Base-by-base conservation (phyloP, 2,888 invertebrate genomes). In the Rhopalosiphum nymphaeae region DNA sequence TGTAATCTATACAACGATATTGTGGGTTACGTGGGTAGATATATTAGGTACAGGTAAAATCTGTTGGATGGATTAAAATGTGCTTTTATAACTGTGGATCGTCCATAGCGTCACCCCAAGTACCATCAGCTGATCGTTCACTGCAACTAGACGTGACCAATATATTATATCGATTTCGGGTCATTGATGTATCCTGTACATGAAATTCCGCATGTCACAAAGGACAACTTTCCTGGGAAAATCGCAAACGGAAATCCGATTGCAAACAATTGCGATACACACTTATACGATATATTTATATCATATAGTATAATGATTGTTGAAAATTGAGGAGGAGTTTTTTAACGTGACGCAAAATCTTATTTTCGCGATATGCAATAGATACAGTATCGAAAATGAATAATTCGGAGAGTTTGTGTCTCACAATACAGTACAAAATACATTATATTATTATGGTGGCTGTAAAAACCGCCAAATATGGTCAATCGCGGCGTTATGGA, bases 391-490 rank as follows among this genome's bases (percentile, higher is more conserved):
- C 16, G 53, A 53, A 16, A 53, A 53, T 53, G 53, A 21, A 53
- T 53, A 53, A 16, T 21, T 16, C 67, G n/a, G n/a, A 16, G 67
- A 78, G 21, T 21, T 78, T 78, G 21, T 36, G 36, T 21, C 29
- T 21, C 29, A 10, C 61, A 11, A 78, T n/a, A 36, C 78, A 36
- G 21, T 36, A 78, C 9, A 4, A n/a, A 61, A 13, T 11, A 16
- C 36, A 36, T 78, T 36, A 78, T 78, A 67, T 67, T 61, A n/a
- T 67, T 67, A 16, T 36, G 36, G 21, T 9, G 36, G 36, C 78
- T 36, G 36, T 21, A 36, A 92, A 92, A 88, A 67, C 92, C 67
- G 10, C 93, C 90, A 91, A 91, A 90, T 53, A 94, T 49, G 93
- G 93, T 86, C 93, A 94, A 91, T 86, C 89, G 85, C 36, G 36